phyloP scores from a whole-genome alignment of 2,888 invertebrate genomes.

The Unio pictorum region DNA sequence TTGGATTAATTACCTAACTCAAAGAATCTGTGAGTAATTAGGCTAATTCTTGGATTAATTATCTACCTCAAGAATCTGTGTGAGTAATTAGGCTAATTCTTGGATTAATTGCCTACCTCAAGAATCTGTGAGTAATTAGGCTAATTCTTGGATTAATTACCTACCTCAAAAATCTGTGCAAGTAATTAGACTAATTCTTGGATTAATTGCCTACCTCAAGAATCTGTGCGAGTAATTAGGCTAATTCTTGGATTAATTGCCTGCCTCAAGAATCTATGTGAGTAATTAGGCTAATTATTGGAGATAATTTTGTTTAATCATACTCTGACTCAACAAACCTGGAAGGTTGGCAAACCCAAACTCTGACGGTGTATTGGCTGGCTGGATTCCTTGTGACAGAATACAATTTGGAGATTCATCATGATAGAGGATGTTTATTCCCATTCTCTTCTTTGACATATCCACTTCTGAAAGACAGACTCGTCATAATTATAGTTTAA shows the following conservation, averaged over 20 bases:
- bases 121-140: too few species aligned
- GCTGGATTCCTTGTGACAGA: slow-evolving; percentile 13
- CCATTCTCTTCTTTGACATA: slow-evolving; percentile 19
- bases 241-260: not conserved
- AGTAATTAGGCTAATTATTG: not conserved
- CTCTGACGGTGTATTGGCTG: slow-evolving; percentile 30
- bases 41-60: too few species aligned
- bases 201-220: too few species aligned
- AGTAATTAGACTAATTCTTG: too few species aligned
- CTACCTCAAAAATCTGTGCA: too few species aligned
- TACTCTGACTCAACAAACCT: slow-evolving; percentile 5
- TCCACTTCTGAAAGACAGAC: slow-evolving; percentile 18
- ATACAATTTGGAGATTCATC: slow-evolving; percentile 35
- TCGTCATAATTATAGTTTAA: not conserved
- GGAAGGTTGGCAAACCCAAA: slow-evolving; percentile 20
- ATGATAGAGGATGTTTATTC: slow-evolving; percentile 40
- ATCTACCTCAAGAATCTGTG: not conserved
- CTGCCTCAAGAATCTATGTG: not conserved
- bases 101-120: not conserved
- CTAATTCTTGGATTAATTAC: too few species aligned
- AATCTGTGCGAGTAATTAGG: not conserved
- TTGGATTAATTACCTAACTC: not conserved
- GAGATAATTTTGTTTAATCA: not conserved
- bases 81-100: not conserved
- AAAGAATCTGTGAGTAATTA: not conserved